Evolutionary conservation across 1,140 invertebrate genomes (phyloP).

Genomic region (Dysdera silvatica): DNA sequence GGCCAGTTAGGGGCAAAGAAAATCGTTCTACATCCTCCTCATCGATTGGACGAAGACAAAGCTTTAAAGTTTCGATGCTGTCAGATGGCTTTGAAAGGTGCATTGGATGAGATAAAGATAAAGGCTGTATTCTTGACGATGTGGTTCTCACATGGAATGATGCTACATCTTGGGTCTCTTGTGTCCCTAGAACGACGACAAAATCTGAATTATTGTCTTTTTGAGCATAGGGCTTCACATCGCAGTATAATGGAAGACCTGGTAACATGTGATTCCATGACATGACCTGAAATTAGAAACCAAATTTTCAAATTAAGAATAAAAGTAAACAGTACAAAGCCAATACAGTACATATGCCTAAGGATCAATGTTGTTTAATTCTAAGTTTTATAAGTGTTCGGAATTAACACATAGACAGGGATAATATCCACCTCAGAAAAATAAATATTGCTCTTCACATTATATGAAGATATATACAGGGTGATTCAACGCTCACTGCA

Average conservation of each 20-base stretch:
- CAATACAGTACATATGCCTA: no score
- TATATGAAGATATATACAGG: no score
- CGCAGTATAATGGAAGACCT: slow-evolving; percentile 12
- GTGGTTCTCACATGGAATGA: not conserved
- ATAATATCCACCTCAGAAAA: no score
- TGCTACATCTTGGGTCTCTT: not conserved
- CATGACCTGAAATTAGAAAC: slow-evolving; percentile 16
- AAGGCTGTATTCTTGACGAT: not conserved
- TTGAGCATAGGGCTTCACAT: not conserved
- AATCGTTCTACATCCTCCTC: not conserved
- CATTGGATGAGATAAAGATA: slow-evolving; percentile 1
- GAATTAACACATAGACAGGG: no score
- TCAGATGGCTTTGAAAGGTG: slow-evolving; percentile 1
- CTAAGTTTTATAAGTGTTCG: no score
- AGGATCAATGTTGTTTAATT: no score
- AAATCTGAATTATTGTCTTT: not conserved
- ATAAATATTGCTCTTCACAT: no score
- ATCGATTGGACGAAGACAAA: not conserved
- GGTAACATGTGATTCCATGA: slow-evolving; percentile 11
- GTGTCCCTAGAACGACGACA: slow-evolving; percentile 2
- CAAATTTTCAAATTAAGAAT: no score
- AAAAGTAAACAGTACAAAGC: no score
- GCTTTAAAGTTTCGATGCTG: slow-evolving; percentile 4
- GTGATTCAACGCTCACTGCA: no score
- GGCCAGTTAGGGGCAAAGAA: slow-evolving; percentile 4